Base-by-base conservation (phyloP, 2,797 vertebrate species). In the Falco rusticolus region DNA sequence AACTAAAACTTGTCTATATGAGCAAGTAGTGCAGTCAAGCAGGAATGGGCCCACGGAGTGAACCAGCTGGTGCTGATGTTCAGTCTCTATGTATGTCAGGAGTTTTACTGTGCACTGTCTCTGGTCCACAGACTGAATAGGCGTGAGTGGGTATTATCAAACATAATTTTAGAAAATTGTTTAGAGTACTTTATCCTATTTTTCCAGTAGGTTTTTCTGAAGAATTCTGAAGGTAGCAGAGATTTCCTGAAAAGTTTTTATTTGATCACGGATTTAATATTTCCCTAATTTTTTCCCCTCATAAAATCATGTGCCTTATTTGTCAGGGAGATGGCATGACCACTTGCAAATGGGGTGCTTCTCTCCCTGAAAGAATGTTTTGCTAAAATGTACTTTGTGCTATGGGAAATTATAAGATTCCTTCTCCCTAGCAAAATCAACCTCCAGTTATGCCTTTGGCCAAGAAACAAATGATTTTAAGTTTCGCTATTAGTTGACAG, bases 131-230 rank as follows among this genome's bases (percentile, higher is more conserved):
- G 41, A 45, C 21, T 69, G 41, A 82, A 53, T 7, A 82, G 14
- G 2, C 22, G 37, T 41, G 16, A 61, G 9, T 0, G 3, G 14
- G 6, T 83, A 41, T 37, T 59, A 47, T 12, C 15, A 74, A 80
- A 76, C 25, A 33, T 4, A 71, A n/a, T 60, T 47, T 19, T 0
- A 0, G 21, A 59, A 56, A 69, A 37, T 29, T 15, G 2, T 19
- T 64, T 28, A 68, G 28, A 78, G 3, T 8, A 9, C 65, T 59
- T 39, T 54, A 76, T 51, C 16, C 8, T 76, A 5, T 24, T 68
- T 33, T 74, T 20, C 13, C n/a, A 14, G 5, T 53, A 53, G 13
- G 4, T 75, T 76, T 80, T 75, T 45, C 28, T 43, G 18, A 31
- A 77, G 41, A 16, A 81, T 59, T 79, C 68, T n/a, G n/a, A n/a